A percentile compares a stretch with the other conserved stretches of the same genome.
Conservation (phyloP, 2,113 vertebrate species). For the Bubalus kerabau region DNA sequence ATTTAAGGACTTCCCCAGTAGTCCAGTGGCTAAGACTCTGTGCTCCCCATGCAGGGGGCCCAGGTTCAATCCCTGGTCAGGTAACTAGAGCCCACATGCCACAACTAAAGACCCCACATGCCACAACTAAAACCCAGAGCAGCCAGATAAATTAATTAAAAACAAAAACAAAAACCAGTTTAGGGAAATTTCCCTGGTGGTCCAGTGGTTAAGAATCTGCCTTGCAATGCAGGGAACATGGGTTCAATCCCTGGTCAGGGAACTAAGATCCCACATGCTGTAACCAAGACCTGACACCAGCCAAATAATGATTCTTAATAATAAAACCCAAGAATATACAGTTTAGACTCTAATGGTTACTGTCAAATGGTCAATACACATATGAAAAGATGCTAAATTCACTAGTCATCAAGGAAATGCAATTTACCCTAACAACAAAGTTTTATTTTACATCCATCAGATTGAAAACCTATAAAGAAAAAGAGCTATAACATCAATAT, state of each 20-base stretch:
- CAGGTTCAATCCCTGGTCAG: background rate
- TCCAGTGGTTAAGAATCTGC: background rate
- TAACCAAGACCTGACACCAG: background rate
- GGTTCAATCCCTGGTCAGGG: background rate
- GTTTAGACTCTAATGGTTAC: background rate
- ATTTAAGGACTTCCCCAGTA: background rate
- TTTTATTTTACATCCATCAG: background rate
- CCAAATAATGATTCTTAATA: background rate
- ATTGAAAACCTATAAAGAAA: background rate
- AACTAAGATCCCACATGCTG: background rate
- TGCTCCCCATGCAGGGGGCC: background rate
- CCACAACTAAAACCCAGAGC: background rate
- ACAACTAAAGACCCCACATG: background rate
- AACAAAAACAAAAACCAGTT: background rate
- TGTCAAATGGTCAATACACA: constrained; percentile 1
- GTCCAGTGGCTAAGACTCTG: background rate
- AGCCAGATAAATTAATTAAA: background rate
- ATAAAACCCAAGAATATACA: background rate
- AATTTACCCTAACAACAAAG: constrained; percentile 5
- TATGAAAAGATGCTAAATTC: background rate
- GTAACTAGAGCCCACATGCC: background rate
- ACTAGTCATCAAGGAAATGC: background rate
- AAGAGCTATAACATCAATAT: background rate
- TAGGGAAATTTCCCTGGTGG: background rate
- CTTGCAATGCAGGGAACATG: background rate